Percentiles rank a stretch among this genome's conserved stretches.
Conservation (phyloP, 2,888 invertebrate genomes). For the Ophion costatus region DNA sequence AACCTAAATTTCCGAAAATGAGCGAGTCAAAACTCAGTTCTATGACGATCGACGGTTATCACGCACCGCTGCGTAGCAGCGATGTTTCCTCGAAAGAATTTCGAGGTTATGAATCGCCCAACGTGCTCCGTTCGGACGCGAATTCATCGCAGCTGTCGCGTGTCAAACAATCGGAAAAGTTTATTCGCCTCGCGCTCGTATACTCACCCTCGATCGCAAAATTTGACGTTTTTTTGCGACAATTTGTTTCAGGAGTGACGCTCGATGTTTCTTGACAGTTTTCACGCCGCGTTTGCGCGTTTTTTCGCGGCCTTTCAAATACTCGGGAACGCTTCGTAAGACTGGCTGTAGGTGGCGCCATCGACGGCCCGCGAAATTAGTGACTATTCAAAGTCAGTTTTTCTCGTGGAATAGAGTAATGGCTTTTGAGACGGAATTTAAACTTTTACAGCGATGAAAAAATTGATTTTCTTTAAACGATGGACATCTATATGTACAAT, state of each 20-base stretch:
- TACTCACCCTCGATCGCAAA: constrained; percentile 22
- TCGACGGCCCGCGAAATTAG: background rate
- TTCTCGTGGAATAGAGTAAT: background rate
- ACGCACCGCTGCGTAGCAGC: background rate
- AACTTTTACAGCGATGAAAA: background rate
- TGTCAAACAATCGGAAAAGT: background rate
- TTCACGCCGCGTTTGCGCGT: constrained; percentile 21
- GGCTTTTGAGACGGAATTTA: background rate
- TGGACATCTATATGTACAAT: too few relatives aligned
- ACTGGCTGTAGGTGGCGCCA: constrained; percentile 10
- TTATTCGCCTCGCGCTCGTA: background rate
- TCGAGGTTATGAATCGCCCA: constrained; percentile 55
- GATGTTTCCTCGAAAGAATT: background rate
- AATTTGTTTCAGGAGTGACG: constrained; percentile 20
- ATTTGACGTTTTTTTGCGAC: background rate
- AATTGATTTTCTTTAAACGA: too few relatives aligned
- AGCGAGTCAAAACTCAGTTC: background rate
- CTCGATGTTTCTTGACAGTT: constrained; percentile 38
- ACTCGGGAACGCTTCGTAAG: background rate
- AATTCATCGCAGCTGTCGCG: background rate
- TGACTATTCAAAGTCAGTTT: background rate
- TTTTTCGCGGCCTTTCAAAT: constrained; percentile 54
- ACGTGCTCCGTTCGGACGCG: background rate
- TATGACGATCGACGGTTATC: background rate
- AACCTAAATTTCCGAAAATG: constrained; percentile 8